Conservation (phyloP, 2,888 invertebrate genomes). For the Erebia palarica region DNA sequence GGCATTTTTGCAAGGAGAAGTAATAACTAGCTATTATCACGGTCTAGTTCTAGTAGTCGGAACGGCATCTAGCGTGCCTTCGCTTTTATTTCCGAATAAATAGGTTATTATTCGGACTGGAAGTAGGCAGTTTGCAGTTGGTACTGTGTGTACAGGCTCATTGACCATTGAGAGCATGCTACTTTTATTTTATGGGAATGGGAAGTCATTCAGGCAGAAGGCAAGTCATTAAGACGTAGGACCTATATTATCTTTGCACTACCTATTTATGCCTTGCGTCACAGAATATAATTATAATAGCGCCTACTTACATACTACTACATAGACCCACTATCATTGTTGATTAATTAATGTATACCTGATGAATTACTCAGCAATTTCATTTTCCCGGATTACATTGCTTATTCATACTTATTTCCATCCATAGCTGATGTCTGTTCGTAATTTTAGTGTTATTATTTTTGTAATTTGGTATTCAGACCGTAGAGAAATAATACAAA, state of each 20-base stretch:
- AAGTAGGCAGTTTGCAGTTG: background rate
- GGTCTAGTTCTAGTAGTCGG: too few species aligned
- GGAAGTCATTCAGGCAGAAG: background rate
- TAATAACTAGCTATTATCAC: too few species aligned
- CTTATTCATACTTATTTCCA: background rate
- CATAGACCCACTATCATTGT: too few species aligned
- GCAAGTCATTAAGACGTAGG: too few species aligned
- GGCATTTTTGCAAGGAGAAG: too few species aligned
- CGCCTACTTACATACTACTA: too few species aligned
- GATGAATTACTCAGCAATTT: background rate
- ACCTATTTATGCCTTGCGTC: background rate
- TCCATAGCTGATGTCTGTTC: too few species aligned
- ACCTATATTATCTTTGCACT: background rate
- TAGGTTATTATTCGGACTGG: background rate
- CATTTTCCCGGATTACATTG: background rate
- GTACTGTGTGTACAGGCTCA: background rate
- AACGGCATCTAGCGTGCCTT: too few species aligned
- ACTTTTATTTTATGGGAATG: background rate
- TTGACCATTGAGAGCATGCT: conserved; percentile 10
- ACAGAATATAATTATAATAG: background rate
- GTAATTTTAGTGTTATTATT: too few species aligned
- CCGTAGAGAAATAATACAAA: too few species aligned
- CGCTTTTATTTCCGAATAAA: too few species aligned
- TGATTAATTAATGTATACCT: background rate
- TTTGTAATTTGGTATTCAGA: too few species aligned